A percentile compares a stretch with the other conserved stretches of the same genome.
Evolutionary conservation across 2,888 invertebrate genomes (phyloP).

Genomic region (Myopa testacea): DNA sequence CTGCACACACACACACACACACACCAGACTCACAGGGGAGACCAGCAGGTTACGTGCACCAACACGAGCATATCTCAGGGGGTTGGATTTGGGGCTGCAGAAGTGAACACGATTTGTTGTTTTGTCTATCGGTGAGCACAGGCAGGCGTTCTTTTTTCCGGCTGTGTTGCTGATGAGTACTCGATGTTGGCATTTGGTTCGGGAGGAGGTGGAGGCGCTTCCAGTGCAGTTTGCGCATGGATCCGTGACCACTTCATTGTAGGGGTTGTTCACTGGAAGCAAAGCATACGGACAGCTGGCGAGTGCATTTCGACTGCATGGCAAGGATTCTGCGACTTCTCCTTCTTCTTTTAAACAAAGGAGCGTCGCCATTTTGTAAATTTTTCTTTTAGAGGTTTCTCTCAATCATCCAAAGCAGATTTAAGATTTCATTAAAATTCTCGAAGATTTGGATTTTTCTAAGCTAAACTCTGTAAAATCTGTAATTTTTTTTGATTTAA

Average conservation of each 20-base stretch:
- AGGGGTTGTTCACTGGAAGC: constrained; percentile 34
- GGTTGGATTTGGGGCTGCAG: constrained; percentile 33
- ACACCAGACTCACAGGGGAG: constrained; percentile 47
- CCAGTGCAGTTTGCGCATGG: constrained; percentile 51
- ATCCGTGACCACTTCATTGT: constrained; percentile 23
- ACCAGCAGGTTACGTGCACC: constrained; percentile 49
- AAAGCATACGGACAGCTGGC: neutral
- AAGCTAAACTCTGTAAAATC: too few relatives aligned
- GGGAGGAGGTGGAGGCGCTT: constrained; percentile 28
- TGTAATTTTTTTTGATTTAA: too few relatives aligned
- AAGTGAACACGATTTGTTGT: constrained; percentile 46
- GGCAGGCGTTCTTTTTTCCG: constrained; percentile 35
- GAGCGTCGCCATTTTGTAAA: constrained; percentile 25
- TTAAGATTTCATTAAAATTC: too few relatives aligned
- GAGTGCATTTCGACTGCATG: constrained; percentile 21
- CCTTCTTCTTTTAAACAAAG: neutral
- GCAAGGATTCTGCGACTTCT: neutral
- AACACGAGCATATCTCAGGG: constrained; percentile 42
- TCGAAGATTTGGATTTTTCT: too few relatives aligned
- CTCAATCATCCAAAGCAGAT: too few relatives aligned
- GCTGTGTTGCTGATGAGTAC: constrained; percentile 8
- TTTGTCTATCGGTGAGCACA: constrained; percentile 33
- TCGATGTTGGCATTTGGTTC: neutral
- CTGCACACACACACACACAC: constrained; percentile 17
- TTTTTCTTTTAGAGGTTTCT: neutral